Evolutionary conservation across 2,113 vertebrate species (phyloP).

Genomic region (Piaya cayana): DNA sequence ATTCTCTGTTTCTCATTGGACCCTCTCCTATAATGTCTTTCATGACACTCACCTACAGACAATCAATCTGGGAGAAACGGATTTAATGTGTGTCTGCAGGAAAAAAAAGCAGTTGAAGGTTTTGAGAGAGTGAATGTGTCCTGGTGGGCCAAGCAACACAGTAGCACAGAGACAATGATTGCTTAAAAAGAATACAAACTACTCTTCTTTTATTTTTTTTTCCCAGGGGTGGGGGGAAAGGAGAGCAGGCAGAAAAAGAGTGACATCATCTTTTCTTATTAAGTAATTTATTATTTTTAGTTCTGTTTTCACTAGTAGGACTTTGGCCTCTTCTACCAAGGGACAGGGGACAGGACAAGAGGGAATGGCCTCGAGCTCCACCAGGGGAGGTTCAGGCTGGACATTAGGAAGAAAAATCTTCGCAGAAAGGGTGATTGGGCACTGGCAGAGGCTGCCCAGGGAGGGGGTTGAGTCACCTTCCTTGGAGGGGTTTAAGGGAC

Average conservation of each 20-base stretch:
- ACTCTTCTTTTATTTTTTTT: background rate
- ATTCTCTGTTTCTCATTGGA: background rate
- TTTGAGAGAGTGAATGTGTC: background rate
- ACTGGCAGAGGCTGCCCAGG: no score
- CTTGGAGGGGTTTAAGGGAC: no score
- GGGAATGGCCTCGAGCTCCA: no score
- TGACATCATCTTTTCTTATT: background rate
- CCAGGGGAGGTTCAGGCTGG: no score
- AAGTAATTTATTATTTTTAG: background rate
- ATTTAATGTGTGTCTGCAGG: background rate
- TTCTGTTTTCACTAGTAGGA: background rate
- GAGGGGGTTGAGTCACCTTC: no score
- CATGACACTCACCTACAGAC: background rate
- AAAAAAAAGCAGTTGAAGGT: background rate
- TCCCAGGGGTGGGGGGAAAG: rapidly evolving
- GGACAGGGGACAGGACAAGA: no score
- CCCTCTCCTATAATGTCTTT: background rate
- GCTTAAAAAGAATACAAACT: background rate
- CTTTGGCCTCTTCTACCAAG: no score
- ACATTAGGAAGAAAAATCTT: no score
- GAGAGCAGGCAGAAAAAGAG: background rate
- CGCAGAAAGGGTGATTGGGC: no score
- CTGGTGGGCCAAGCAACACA: background rate
- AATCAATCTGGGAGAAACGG: background rate
- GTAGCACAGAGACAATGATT: background rate